Evolutionary conservation across 2,888 invertebrate genomes (phyloP).

Genomic region (Calephelis perditalis): DNA sequence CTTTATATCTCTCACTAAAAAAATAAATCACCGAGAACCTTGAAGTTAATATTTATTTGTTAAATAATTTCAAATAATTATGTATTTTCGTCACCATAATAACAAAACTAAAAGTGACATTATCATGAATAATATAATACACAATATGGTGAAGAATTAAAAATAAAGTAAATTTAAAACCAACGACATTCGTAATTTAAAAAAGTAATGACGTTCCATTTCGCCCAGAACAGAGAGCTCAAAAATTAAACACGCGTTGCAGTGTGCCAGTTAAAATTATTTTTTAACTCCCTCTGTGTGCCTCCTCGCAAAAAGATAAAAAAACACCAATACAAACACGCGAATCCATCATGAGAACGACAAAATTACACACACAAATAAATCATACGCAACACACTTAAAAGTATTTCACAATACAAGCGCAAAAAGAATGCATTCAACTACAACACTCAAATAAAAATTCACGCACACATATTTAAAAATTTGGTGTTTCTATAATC

Average conservation of each 20-base stretch:
- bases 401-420: slow-evolving; percentile 44
- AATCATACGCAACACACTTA: slow-evolving; percentile 41
- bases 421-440: slow-evolving; percentile 59
- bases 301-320: slow-evolving; percentile 54
- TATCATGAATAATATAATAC: not conserved
- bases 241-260: slow-evolving; percentile 74
- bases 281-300: slow-evolving; percentile 70
- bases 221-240: slow-evolving; percentile 69
- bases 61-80: too few relatives aligned
- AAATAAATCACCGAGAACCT: too few relatives aligned
- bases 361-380: slow-evolving; percentile 54
- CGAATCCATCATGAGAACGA: slow-evolving; percentile 70
- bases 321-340: slow-evolving; percentile 67
- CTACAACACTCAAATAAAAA: slow-evolving; percentile 34
- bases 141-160: slow-evolving; percentile 24
- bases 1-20: too few relatives aligned
- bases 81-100: not conserved
- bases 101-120: not conserved
- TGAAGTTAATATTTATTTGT: too few relatives aligned
- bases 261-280: slow-evolving; percentile 76
- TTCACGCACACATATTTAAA: slow-evolving; percentile 46
- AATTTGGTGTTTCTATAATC: slow-evolving; percentile 74
- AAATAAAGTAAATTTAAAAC: slow-evolving; percentile 53
- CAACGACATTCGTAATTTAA: slow-evolving; percentile 71
- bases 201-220: slow-evolving; percentile 75